phyloP scores from a whole-genome alignment of 2,113 vertebrate genomes.

The Mixornis gularis region DNA sequence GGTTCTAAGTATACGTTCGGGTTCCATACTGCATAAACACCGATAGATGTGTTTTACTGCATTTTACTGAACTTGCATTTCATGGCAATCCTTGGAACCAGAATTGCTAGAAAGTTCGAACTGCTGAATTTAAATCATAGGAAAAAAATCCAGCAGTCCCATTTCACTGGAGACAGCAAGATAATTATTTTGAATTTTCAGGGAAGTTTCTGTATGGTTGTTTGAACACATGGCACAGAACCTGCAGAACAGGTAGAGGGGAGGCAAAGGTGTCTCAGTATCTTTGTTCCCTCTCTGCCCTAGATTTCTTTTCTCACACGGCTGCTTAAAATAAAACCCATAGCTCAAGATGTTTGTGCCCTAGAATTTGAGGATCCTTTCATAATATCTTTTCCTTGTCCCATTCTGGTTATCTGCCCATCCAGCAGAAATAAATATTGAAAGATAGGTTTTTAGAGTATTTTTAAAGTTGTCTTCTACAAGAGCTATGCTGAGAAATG shows the following conservation, averaged over 20 bases:
- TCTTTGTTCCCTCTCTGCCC: background rate
- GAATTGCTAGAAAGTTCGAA: background rate
- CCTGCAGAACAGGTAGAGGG: background rate
- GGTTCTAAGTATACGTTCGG: fast-evolving
- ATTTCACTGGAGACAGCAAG: background rate
- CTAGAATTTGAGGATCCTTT: background rate
- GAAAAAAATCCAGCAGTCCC: background rate
- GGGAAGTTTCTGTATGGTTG: background rate
- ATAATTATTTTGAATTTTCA: background rate
- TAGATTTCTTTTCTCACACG: background rate
- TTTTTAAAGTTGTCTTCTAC: background rate
- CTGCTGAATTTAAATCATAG: background rate
- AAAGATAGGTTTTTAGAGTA: background rate
- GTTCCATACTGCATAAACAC: background rate
- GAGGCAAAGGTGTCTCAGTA: background rate
- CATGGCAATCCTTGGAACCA: background rate
- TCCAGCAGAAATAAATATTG: background rate
- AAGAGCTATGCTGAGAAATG: background rate
- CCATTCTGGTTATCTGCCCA: background rate
- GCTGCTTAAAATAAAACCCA: background rate
- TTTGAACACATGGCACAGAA: background rate
- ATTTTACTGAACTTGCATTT: background rate
- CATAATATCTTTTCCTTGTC: background rate
- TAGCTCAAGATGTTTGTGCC: background rate
- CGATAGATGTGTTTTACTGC: background rate